Conservation (phyloP, 2,888 invertebrate species). For the Brenthis hecate region DNA sequence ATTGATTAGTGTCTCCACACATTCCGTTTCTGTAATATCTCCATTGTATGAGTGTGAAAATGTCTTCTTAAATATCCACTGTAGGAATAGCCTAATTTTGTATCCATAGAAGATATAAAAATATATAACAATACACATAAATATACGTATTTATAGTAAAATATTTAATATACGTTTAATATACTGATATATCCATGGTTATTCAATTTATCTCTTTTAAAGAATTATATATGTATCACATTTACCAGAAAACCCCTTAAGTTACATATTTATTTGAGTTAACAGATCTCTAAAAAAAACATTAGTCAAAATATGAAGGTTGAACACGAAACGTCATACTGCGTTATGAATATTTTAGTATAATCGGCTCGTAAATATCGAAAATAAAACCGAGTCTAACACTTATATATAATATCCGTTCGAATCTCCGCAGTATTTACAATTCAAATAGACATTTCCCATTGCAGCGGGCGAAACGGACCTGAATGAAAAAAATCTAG, state of each 20-base stretch:
- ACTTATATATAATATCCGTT: conserved; percentile 23
- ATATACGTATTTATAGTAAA: too few species aligned
- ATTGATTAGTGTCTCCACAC: too few species aligned
- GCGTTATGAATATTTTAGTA: conserved; percentile 21
- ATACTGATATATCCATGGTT: too few species aligned
- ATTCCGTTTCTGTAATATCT: neutral
- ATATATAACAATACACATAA: too few species aligned
- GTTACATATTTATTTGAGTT: too few species aligned
- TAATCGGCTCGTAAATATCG: conserved; percentile 21
- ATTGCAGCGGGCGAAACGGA: conserved; percentile 23
- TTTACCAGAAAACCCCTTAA: neutral
- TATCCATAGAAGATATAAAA: too few species aligned
- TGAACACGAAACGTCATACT: conserved; percentile 8
- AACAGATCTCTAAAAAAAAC: conserved; percentile 1
- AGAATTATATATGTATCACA: too few species aligned
- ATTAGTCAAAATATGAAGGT: conserved; percentile 10
- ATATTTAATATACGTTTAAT: too few species aligned
- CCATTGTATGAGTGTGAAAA: neutral
- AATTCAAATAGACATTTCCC: conserved; percentile 27
- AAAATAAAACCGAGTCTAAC: conserved; percentile 20
- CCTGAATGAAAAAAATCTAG: conserved; percentile 17
- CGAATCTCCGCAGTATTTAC: conserved; percentile 24
- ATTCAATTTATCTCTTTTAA: too few species aligned
- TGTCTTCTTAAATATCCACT: too few species aligned
- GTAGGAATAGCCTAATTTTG: too few species aligned